phyloP scores from a whole-genome alignment of 2,113 vertebrate genomes.

The Chamaetylas fuelleborni region DNA sequence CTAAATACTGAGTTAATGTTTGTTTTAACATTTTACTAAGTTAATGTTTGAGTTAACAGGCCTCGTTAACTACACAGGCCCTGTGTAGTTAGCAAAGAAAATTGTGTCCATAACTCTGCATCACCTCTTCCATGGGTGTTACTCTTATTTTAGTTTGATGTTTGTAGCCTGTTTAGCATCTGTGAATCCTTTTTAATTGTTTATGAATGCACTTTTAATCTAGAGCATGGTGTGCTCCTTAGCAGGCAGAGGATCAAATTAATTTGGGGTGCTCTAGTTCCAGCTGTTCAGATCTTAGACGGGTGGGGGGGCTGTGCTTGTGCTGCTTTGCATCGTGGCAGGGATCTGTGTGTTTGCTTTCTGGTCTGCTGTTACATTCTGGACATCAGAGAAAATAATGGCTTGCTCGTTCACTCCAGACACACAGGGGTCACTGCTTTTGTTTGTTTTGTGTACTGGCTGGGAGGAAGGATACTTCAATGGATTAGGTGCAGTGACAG shows the following conservation, averaged over 20 bases:
- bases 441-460: neutral
- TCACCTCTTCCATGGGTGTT: neutral
- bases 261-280: neutral
- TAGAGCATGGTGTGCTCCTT: neutral
- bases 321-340: neutral
- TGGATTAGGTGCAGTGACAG: neutral
- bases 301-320: neutral
- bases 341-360: neutral
- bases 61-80: neutral
- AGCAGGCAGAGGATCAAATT: neutral
- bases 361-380: neutral
- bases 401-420: neutral
- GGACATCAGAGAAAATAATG: neutral
- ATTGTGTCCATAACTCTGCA: neutral
- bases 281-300: neutral
- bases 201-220: neutral
- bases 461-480: neutral
- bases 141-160: neutral
- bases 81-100: neutral
- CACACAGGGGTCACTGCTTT: neutral
- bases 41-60: neutral
- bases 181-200: neutral
- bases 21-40: neutral
- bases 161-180: neutral
- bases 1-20: neutral